phyloP scores from a whole-genome alignment of 2,888 invertebrate species.

The Drosophila falleni region DNA sequence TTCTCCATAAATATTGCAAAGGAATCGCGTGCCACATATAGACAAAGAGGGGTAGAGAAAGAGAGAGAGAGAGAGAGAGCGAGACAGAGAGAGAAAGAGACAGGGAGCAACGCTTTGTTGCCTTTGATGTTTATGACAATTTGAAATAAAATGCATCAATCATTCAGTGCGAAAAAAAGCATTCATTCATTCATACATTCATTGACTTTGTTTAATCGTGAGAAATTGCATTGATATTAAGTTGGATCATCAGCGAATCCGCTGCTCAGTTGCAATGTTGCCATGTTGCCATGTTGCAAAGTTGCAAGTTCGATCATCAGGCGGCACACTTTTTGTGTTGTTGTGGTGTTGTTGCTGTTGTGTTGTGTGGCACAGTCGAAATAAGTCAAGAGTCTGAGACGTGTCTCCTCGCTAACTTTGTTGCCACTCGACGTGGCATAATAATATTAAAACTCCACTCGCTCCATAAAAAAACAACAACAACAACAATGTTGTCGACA shows the following conservation, averaged over 20 bases:
- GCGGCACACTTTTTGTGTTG: slow-evolving; percentile 54
- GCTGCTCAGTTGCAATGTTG: neutral
- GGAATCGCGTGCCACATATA: slow-evolving; percentile 56
- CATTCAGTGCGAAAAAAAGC: slow-evolving; percentile 42
- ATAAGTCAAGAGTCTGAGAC: slow-evolving; percentile 59
- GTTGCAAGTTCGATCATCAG: slow-evolving; percentile 13
- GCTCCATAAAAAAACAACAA: slow-evolving; percentile 24
- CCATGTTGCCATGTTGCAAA: neutral
- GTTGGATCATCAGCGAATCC: slow-evolving; percentile 39
- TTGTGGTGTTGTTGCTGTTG: slow-evolving; percentile 5
- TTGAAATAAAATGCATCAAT: slow-evolving; percentile 68
- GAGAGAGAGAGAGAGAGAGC: neutral
- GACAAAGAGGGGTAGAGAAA: neutral
- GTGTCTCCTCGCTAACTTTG: slow-evolving; percentile 54
- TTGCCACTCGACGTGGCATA: slow-evolving; percentile 73
- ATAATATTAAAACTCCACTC: slow-evolving; percentile 75
- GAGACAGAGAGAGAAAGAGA: too few species aligned
- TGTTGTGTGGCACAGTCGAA: slow-evolving; percentile 41
- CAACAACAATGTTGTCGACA: slow-evolving; percentile 48
- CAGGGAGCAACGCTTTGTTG: slow-evolving; percentile 41
- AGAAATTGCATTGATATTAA: slow-evolving; percentile 60
- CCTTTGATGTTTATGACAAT: slow-evolving; percentile 59
- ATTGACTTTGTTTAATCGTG: slow-evolving; percentile 53
- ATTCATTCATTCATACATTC: slow-evolving; percentile 13
- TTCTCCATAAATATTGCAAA: slow-evolving; percentile 40